These are phyloP conservation scores for Sapayoa aenigma DNA, from an alignment of 2,113 vertebrate genomes.

Conservation along the genomic window DNA sequence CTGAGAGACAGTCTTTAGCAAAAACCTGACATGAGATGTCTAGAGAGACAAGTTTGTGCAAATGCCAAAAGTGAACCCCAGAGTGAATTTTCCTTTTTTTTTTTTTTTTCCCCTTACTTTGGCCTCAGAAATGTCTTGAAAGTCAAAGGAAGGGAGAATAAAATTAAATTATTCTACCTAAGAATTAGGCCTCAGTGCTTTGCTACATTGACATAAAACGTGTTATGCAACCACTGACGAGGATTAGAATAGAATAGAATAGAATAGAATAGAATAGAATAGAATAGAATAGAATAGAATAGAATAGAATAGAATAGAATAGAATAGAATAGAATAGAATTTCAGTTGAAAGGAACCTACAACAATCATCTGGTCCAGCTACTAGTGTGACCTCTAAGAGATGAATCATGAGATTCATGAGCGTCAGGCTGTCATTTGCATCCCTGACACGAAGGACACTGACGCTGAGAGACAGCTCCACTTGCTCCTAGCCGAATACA, in stretches of 20 bases:
- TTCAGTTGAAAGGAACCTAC: neutral
- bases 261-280: neutral
- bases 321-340: neutral
- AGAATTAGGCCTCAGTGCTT: neutral
- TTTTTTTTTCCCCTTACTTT: neutral
- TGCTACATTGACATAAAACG: neutral
- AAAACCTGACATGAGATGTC: neutral
- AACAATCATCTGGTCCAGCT: neutral
- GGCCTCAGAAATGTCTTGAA: neutral
- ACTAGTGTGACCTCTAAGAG: neutral
- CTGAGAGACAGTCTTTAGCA: neutral
- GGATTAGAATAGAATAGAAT: neutral
- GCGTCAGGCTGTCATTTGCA: neutral
- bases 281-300: too few species aligned
- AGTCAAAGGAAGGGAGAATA: neutral
- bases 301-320: neutral
- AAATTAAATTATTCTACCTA: neutral
- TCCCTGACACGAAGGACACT: neutral
- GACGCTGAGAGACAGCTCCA: neutral
- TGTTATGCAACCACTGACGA: fast-evolving
- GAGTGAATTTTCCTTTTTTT: neutral
- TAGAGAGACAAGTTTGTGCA: neutral
- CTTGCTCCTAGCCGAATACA: fast-evolving
- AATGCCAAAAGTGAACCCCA: neutral
- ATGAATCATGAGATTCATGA: neutral